Base-by-base conservation (phyloP, 2,113 vertebrate genomes). In the Coregonus clupeaformis region DNA sequence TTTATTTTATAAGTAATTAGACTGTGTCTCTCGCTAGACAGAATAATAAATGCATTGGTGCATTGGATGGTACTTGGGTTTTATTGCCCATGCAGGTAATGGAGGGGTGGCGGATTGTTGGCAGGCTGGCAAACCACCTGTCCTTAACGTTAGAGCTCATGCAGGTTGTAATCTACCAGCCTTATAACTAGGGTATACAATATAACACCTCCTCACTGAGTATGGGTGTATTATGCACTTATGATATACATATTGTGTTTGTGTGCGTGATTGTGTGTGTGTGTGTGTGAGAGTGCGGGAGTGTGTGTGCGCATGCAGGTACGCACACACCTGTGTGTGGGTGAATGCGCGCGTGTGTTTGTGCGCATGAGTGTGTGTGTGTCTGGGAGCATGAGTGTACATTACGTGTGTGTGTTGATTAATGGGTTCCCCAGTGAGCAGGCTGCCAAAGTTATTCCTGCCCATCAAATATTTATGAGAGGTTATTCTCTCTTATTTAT, bases 401-500 rank as follows among this genome's bases (percentile, higher is more conserved):
- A 12, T 12, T 20, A 16, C 20, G n/a, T 52, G 3, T 74, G 32
- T 32, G 32, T 32, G 32, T 36, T 36, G 32, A 7, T 36, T 36
- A 62, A 62, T 20, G 59, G 59, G 16, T 67, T 36, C 20, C 9
- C 5, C 1, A 42, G 42, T 71, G 60, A 71, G 32, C 45, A 6
- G 1, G 64, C 75, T 74, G 20, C 59, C 78, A 67, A 30, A 18
- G 77, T 80, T 32, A 32, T 32, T 22, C 45, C 42, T 68, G 75
- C 45, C 72, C n/a, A 59, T 88, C 70, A 87, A 86, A 88, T 86
- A 85, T 87, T 47, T 75, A 87, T 83, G 76, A 82, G 59, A 76
- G 49, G 68, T 74, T 77, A 72, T 80, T 84, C 49, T 71, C 68
- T 73, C 63, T 73, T 78, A 81, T 82, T 78, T 82, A 84, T 84